A percentile compares a stretch with the other conserved stretches of the same genome.
phyloP scores from a whole-genome alignment of 2,888 invertebrate genomes.

The Ptychoptera contaminata region DNA sequence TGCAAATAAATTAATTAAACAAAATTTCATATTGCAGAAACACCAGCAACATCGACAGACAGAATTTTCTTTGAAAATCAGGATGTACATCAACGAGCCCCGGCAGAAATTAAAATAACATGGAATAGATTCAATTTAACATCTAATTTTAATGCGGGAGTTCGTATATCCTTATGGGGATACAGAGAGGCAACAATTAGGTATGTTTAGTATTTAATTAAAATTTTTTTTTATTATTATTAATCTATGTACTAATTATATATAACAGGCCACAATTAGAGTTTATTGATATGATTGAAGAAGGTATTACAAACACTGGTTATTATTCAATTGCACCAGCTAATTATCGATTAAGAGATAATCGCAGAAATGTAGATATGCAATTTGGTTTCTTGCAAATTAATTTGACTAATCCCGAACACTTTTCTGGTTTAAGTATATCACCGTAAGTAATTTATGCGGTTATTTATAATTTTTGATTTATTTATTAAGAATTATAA shows the following conservation, averaged over 20 bases:
- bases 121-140: conserved; percentile 82
- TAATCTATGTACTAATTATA: not conserved
- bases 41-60: conserved; percentile 73
- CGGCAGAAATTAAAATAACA: conserved; percentile 57
- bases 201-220: conserved; percentile 12
- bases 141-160: conserved; percentile 54
- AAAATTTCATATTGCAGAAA: conserved; percentile 42
- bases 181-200: conserved; percentile 68
- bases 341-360: conserved; percentile 52
- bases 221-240: not conserved
- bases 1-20: not conserved
- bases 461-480: not conserved
- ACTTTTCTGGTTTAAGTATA: conserved; percentile 44
- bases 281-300: conserved; percentile 61
- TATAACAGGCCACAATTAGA: conserved; percentile 52
- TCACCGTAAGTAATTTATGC: conserved; percentile 49
- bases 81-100: conserved; percentile 54
- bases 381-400: conserved; percentile 79
- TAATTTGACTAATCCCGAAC: conserved; percentile 63
- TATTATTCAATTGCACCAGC: conserved; percentile 56
- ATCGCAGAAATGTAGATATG: conserved; percentile 52
- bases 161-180: conserved; percentile 77
- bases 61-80: conserved; percentile 67
- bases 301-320: conserved; percentile 49
- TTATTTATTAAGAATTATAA: not conserved